Evolutionary conservation across 2,888 invertebrate species (phyloP).

Genomic region (Belgica antarctica): DNA sequence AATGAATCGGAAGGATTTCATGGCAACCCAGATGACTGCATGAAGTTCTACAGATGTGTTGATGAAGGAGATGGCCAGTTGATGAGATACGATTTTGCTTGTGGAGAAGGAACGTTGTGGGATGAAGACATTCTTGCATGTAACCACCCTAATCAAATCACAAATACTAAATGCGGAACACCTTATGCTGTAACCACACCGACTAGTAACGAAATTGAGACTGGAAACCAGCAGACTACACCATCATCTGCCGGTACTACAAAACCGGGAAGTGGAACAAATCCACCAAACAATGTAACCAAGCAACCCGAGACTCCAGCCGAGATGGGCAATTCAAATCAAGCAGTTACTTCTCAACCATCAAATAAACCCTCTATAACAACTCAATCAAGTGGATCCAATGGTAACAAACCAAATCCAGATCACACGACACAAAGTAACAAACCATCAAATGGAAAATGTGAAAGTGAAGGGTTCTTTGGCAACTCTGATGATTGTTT

Average conservation of each 20-base stretch:
- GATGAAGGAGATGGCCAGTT: conserved; percentile 57
- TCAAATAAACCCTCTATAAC: conserved; percentile 38
- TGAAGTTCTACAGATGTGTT: conserved; percentile 62
- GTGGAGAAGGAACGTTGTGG: conserved; percentile 69
- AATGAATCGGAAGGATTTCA: conserved; percentile 64
- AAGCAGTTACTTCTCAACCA: conserved; percentile 45
- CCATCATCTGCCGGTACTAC: conserved; percentile 12
- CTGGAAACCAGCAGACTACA: conserved; percentile 32
- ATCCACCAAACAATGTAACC: conserved; percentile 44
- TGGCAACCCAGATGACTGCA: conserved; percentile 61
- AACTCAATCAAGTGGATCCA: too few species aligned
- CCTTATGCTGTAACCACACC: conserved; percentile 46
- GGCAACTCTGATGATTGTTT: conserved; percentile 62
- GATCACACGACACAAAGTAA: too few species aligned
- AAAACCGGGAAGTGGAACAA: conserved; percentile 42
- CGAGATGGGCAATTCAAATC: not conserved
- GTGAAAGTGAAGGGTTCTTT: conserved; percentile 63
- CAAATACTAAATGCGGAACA: conserved; percentile 47
- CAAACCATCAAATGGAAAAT: conserved; percentile 49
- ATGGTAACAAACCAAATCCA: too few species aligned
- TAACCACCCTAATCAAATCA: conserved; percentile 57
- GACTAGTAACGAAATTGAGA: conserved; percentile 44
- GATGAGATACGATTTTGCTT: conserved; percentile 62
- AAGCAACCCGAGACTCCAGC: conserved; percentile 37
- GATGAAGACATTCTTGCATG: conserved; percentile 64